phyloP scores from a whole-genome alignment of 2,888 invertebrate species.

The Clepsis dumicolana region DNA sequence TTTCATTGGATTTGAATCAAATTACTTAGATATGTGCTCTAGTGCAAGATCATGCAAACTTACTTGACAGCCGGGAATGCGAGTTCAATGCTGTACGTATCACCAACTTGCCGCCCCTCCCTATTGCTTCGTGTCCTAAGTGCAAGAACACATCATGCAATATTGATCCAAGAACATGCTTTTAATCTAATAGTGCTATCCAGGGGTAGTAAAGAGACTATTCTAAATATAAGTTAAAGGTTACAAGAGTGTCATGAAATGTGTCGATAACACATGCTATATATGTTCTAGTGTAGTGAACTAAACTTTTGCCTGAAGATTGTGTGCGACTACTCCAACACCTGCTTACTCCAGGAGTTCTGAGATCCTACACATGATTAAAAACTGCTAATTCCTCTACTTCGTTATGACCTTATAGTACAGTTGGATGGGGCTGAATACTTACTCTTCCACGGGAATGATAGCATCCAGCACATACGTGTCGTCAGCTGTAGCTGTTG shows the following conservation, averaged over 20 bases:
- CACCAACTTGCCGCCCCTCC: slow-evolving; percentile 94
- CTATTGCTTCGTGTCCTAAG: slow-evolving; percentile 90
- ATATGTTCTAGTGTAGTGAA: slow-evolving; percentile 44
- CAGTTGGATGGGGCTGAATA: slow-evolving; percentile 51
- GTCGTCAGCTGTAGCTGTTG: slow-evolving; percentile 89
- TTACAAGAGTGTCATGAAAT: slow-evolving; percentile 16
- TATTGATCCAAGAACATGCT: slow-evolving; percentile 81
- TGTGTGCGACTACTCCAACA: slow-evolving; percentile 50
- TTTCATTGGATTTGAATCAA: background rate
- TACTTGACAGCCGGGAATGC: slow-evolving; percentile 97
- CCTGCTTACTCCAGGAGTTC: slow-evolving; percentile 44
- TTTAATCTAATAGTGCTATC: slow-evolving; percentile 47
- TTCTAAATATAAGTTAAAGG: slow-evolving; percentile 8
- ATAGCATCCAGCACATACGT: slow-evolving; percentile 93
- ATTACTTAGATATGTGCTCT: background rate
- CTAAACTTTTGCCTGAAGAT: slow-evolving; percentile 41
- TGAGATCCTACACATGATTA: slow-evolving; percentile 1
- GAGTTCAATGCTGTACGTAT: slow-evolving; percentile 96
- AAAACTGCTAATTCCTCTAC: slow-evolving; percentile 23
- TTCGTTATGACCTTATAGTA: slow-evolving; percentile 16
- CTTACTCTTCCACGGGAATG: slow-evolving; percentile 95
- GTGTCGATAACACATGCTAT: slow-evolving; percentile 49
- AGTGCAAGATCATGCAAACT: slow-evolving; percentile 80
- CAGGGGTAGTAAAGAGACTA: slow-evolving; percentile 24
- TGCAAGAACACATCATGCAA: slow-evolving; percentile 84